A percentile compares a stretch with the other conserved stretches of the same genome.
Conservation (phyloP, 1,140 invertebrate species). For the Cotesia chilonis region DNA sequence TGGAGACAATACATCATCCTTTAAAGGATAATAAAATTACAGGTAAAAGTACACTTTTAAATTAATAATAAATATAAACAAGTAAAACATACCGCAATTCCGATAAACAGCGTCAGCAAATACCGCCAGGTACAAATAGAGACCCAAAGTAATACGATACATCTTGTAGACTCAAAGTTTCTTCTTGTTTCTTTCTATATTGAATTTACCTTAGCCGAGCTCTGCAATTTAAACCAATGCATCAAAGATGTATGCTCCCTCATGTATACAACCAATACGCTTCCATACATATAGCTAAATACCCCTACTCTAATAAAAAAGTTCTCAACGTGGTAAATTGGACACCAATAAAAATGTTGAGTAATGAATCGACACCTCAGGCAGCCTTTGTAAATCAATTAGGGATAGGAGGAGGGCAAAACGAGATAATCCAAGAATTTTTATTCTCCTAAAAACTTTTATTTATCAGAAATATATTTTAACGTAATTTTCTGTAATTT, state of each 20-base stretch:
- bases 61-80: conserved; percentile 2
- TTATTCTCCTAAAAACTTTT: no score
- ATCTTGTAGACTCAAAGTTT: conserved; percentile 27
- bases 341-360: conserved; percentile 2
- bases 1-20: no score
- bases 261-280: background rate
- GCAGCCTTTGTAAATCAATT: no score
- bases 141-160: conserved; percentile 17
- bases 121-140: background rate
- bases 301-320: no score
- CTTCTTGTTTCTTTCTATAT: background rate
- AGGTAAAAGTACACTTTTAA: background rate
- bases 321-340: background rate
- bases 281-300: no score
- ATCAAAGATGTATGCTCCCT: background rate
- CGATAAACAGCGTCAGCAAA: background rate
- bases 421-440: no score
- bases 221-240: conserved; percentile 7
- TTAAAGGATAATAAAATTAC: no score
- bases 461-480: no score
- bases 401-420: no score
- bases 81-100: background rate
- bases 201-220: background rate
- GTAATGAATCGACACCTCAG: background rate
- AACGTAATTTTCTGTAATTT: no score